These are phyloP conservation scores for Aselliscus stoliczkanus DNA, from an alignment of 2,797 vertebrate species.

Conservation along the genomic window DNA sequence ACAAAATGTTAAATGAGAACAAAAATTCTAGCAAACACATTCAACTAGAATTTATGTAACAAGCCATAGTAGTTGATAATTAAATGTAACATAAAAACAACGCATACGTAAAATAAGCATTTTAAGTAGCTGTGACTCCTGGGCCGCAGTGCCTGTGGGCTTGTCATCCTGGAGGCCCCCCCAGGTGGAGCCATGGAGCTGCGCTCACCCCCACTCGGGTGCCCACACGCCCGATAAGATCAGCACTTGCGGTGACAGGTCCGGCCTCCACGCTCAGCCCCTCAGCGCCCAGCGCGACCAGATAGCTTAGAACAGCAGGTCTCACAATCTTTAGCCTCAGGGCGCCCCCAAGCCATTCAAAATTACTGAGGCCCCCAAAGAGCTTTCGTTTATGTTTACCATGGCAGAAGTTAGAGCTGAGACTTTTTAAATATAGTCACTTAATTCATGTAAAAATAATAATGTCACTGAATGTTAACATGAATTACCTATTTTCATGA, in stretches of 20 bases:
- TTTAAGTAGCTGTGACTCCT: neutral
- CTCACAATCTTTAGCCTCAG: neutral
- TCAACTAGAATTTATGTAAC: neutral
- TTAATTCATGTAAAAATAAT: neutral
- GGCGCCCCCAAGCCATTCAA: neutral
- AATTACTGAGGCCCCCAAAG: neutral
- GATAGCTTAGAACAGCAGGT: too few relatives aligned
- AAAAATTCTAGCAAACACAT: neutral
- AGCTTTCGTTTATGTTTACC: fast-evolving
- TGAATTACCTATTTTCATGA: neutral
- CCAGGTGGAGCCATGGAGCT: fast-evolving
- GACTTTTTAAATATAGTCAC: neutral
- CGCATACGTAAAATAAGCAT: neutral
- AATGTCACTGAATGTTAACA: neutral
- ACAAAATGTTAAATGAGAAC: neutral
- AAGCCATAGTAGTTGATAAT: neutral
- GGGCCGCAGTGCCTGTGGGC: fast-evolving
- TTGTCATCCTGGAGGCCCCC: neutral
- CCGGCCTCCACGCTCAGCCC: neutral
- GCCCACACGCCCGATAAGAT: fast-evolving
- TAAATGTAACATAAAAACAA: neutral
- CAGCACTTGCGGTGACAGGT: too few relatives aligned
- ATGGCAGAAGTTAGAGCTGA: neutral
- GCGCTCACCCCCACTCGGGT: neutral
- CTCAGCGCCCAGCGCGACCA: neutral